phyloP scores from a whole-genome alignment of 2,888 invertebrate genomes.

The Thalpophila matura region DNA sequence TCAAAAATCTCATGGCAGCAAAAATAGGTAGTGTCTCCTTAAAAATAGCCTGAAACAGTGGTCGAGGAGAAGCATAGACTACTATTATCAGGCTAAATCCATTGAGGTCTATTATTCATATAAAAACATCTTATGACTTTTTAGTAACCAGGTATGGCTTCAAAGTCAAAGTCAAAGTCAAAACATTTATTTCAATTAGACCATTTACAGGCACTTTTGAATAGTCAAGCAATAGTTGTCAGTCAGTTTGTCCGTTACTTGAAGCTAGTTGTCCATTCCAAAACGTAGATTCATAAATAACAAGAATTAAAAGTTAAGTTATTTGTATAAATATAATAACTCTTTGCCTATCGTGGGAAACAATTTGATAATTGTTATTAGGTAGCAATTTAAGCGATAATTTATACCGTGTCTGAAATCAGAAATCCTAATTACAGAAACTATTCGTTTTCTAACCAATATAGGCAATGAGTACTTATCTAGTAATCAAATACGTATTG shows the following conservation, averaged over 20 bases:
- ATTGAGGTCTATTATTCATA: neutral
- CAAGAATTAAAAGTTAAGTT: neutral
- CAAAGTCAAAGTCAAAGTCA: no score
- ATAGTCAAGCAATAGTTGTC: no score
- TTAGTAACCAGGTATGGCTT: no score
- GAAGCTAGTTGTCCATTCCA: no score
- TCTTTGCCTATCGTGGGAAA: neutral
- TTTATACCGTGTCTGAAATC: neutral
- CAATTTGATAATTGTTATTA: neutral
- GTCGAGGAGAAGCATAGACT: no score
- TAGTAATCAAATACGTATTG: neutral
- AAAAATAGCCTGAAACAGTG: no score
- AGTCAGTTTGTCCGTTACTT: no score
- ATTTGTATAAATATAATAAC: neutral
- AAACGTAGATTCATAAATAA: neutral
- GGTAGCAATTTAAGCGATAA: neutral
- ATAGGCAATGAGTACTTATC: no score
- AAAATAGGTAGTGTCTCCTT: no score
- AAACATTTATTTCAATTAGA: no score
- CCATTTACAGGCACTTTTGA: no score
- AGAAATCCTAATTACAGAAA: neutral
- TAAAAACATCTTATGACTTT: neutral
- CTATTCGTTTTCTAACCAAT: neutral
- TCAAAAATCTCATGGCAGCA: no score
- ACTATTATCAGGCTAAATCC: neutral